These are phyloP conservation scores for Nomia melanderi DNA, from an alignment of 1,140 invertebrate genomes.

Conservation along the genomic window DNA sequence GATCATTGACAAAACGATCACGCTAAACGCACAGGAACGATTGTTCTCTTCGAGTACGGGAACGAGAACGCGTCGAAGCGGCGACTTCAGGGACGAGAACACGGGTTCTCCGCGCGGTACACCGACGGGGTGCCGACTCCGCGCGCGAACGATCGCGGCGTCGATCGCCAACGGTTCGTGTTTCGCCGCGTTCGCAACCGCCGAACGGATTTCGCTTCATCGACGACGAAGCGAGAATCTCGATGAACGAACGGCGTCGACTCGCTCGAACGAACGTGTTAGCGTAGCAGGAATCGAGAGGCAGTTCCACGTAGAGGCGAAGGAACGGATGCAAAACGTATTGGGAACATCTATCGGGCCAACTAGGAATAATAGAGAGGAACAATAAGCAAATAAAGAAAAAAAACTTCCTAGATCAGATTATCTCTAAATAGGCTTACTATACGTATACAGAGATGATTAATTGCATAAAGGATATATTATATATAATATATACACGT, in stretches of 20 bases:
- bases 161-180: no score
- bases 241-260: no score
- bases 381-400: conserved; percentile 52
- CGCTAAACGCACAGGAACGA: conserved; percentile 61
- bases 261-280: no score
- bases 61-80: no score
- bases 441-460: conserved; percentile 29
- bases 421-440: conserved; percentile 39
- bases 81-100: not conserved
- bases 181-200: no score
- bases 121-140: no score
- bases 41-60: conserved; percentile 8
- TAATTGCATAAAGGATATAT: conserved; percentile 10
- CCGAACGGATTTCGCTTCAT: no score
- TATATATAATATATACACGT: conserved; percentile 1
- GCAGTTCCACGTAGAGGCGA: conserved; percentile 5
- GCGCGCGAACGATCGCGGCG: no score
- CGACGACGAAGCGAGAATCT: no score
- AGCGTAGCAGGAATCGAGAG: not conserved
- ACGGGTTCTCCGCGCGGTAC: not conserved
- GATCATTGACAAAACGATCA: conserved; percentile 24
- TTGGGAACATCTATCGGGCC: conserved; percentile 64
- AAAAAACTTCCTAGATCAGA: conserved; percentile 55
- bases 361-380: conserved; percentile 57
- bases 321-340: conserved; percentile 42